phyloP scores from a whole-genome alignment of 2,113 vertebrate genomes.

The Macquaria ambigua region DNA sequence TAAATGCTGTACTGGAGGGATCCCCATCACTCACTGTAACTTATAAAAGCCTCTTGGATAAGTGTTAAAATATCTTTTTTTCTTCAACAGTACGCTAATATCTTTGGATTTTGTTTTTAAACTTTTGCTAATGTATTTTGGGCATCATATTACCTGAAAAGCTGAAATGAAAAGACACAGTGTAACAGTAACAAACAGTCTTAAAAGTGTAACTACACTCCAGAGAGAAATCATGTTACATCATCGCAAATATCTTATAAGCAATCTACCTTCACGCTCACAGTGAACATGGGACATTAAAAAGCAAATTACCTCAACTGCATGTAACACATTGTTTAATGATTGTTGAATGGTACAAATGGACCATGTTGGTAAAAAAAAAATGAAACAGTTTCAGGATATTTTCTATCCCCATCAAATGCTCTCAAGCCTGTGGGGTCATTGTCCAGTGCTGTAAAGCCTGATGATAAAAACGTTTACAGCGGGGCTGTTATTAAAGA shows the following conservation, averaged over 20 bases:
- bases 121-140: not conserved
- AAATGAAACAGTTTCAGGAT: not conserved
- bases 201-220: constrained; percentile 1
- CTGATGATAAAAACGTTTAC: constrained; percentile 74
- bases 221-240: constrained; percentile 7
- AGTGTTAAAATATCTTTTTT: not conserved
- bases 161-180: not conserved
- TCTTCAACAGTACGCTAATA: not conserved
- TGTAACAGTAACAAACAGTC: not conserved
- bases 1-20: not conserved
- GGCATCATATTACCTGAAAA: not conserved
- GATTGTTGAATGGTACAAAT: not conserved
- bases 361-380: not conserved
- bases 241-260: not conserved
- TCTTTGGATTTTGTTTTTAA: not conserved
- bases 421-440: constrained; percentile 35
- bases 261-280: not conserved
- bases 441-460: constrained; percentile 55
- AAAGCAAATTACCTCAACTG: not conserved
- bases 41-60: not conserved
- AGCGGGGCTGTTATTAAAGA: constrained; percentile 66
- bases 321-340: not conserved
- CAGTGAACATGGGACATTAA: not conserved
- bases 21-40: not conserved
- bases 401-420: constrained; percentile 19